A percentile compares a stretch with the other conserved stretches of the same genome.
phyloP scores from a whole-genome alignment of 2,888 invertebrate species.

The Limnephilus auricula region DNA sequence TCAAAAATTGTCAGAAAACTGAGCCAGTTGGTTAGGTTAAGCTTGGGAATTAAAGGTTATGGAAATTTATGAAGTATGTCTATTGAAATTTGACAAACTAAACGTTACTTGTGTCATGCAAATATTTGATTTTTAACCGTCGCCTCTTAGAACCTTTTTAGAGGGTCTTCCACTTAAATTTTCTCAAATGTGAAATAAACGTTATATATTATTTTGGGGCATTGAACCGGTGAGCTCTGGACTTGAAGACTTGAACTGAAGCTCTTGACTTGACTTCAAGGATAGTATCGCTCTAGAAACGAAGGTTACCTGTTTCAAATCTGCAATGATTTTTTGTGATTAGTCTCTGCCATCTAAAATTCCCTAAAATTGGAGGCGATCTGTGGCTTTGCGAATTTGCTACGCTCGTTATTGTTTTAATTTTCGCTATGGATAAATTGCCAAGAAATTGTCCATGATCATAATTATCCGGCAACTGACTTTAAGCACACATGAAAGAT shows the following conservation, averaged over 20 bases:
- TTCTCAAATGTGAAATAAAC: too few relatives aligned
- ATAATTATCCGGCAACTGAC: neutral
- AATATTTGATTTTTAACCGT: neutral
- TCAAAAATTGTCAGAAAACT: too few relatives aligned
- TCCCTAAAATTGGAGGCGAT: too few relatives aligned
- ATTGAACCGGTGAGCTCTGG: neutral
- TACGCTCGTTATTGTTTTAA: neutral
- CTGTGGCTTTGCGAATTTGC: neutral
- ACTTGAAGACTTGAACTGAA: neutral
- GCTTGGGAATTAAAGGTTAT: too few relatives aligned
- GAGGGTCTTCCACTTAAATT: neutral
- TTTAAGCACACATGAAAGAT: neutral
- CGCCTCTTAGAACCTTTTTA: neutral
- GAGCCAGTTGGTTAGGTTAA: too few relatives aligned
- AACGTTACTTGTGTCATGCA: too few relatives aligned
- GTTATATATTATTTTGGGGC: neutral
- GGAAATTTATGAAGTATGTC: too few relatives aligned
- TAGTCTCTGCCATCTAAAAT: neutral
- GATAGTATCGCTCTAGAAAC: neutral
- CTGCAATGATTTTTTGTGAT: neutral
- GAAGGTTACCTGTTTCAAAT: neutral
- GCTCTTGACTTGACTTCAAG: neutral
- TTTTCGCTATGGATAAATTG: neutral
- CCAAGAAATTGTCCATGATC: neutral
- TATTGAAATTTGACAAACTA: too few relatives aligned